These are phyloP conservation scores for Sebastes dallii DNA, from an alignment of 2,797 vertebrate genomes.

Conservation along the genomic window DNA sequence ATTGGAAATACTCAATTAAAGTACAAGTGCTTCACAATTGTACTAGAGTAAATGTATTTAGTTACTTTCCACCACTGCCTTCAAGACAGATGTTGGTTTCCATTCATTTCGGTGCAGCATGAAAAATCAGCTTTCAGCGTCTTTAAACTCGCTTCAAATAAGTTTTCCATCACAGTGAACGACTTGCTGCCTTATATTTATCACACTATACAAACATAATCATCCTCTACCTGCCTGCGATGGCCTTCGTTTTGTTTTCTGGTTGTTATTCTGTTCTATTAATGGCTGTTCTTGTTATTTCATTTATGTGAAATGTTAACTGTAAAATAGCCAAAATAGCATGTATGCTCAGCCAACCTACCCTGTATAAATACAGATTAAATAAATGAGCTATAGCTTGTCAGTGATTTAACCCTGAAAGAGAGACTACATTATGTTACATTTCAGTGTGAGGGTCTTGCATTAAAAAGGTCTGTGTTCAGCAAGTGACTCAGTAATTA, in stretches of 20 bases:
- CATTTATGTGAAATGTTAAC: not conserved
- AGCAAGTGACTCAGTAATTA: slow-evolving; percentile 12
- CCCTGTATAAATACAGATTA: not conserved
- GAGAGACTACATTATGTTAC: not conserved
- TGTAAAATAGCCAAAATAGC: not conserved
- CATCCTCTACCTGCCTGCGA: not conserved
- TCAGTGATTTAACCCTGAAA: not conserved
- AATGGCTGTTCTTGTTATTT: not conserved
- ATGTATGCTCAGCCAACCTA: not conserved
- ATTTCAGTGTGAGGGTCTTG: not conserved
- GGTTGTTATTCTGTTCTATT: not conserved
- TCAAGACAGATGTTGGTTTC: no score
- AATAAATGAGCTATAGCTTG: not conserved
- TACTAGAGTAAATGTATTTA: no score
- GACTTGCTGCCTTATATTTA: not conserved
- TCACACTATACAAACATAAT: not conserved
- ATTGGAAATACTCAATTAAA: no score
- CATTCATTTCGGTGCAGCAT: not conserved
- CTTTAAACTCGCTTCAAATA: not conserved
- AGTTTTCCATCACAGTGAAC: not conserved
- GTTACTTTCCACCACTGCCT: no score
- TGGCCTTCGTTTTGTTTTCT: not conserved
- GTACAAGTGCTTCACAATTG: no score
- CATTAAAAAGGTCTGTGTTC: not conserved
- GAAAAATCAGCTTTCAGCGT: not conserved